Evolutionary conservation across 2,797 vertebrate species (phyloP).

Genomic region (Myotis pilosus): DNA sequence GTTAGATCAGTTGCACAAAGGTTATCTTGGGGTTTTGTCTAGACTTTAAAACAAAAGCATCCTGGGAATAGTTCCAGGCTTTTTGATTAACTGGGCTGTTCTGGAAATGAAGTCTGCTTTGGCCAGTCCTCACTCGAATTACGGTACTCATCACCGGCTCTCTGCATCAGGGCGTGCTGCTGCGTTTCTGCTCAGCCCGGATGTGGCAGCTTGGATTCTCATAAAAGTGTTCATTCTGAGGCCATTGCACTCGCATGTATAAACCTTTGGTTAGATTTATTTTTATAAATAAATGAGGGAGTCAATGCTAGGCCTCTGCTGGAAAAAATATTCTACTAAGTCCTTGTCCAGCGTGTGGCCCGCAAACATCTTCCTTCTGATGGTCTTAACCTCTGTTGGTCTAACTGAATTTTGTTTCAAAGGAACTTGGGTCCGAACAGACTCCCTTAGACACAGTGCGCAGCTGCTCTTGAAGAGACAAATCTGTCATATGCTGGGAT

Average conservation of each 20-base stretch:
- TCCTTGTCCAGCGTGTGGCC: background rate
- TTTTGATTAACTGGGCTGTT: slow-evolving; percentile 66
- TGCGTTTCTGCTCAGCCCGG: slow-evolving; percentile 56
- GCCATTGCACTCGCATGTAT: background rate
- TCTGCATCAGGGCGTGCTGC: background rate
- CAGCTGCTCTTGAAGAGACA: background rate
- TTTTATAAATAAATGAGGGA: background rate
- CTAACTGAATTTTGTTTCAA: background rate
- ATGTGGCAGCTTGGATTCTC: slow-evolving; percentile 30
- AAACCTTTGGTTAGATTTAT: slow-evolving; percentile 44
- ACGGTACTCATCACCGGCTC: background rate
- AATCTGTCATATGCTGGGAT: background rate
- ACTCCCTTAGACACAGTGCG: background rate
- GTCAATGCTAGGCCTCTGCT: background rate
- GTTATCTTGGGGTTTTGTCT: slow-evolving; percentile 61
- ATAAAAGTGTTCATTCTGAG: background rate
- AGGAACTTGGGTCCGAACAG: background rate
- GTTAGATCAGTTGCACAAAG: background rate
- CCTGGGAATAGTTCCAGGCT: slow-evolving; percentile 60
- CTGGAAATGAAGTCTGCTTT: slow-evolving; percentile 56
- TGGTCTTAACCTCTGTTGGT: background rate
- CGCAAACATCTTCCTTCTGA: background rate
- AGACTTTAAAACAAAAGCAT: background rate
- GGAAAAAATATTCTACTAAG: background rate
- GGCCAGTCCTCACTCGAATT: slow-evolving; percentile 45